Evolutionary conservation across 35 echinoderm and acorn worm species (phyloP).

Genomic region (Lytechinus pictus): DNA sequence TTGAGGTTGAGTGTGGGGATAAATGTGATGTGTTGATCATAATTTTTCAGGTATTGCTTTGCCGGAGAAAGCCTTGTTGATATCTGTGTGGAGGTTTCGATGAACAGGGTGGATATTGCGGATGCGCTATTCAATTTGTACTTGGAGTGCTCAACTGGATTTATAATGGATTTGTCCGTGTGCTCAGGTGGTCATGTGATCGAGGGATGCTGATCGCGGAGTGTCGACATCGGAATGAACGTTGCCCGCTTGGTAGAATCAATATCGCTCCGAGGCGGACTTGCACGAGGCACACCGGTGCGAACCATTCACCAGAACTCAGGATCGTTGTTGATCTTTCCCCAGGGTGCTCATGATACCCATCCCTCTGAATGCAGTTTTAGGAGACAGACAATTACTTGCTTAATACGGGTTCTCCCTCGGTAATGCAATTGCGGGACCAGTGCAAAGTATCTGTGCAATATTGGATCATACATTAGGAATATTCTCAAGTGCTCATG

Average conservation of each 20-base stretch:
- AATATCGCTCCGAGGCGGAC: neutral
- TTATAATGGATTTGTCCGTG: conserved; percentile 36
- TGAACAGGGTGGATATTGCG: neutral
- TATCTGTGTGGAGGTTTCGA: neutral
- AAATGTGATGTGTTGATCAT: conserved; percentile 6
- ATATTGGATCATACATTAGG: conserved; percentile 37
- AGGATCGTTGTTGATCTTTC: neutral
- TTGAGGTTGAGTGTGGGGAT: neutral
- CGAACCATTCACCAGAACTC: too few relatives aligned
- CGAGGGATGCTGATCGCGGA: neutral
- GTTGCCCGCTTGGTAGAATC: neutral
- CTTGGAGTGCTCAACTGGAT: neutral
- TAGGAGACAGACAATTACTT: neutral
- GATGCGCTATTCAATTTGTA: neutral
- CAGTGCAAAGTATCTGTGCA: conserved; percentile 44
- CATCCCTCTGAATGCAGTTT: neutral
- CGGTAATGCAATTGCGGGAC: neutral
- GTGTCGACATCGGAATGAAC: neutral
- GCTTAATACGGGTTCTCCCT: neutral
- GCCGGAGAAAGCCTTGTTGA: neutral
- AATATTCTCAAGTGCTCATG: conserved; percentile 16
- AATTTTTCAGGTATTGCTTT: neutral
- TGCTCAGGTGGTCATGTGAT: conserved; percentile 23
- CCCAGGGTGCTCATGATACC: neutral
- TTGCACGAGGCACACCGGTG: neutral